Evolutionary conservation across 2,113 vertebrate genomes (phyloP).

Genomic region (Picathartes gymnocephalus): DNA sequence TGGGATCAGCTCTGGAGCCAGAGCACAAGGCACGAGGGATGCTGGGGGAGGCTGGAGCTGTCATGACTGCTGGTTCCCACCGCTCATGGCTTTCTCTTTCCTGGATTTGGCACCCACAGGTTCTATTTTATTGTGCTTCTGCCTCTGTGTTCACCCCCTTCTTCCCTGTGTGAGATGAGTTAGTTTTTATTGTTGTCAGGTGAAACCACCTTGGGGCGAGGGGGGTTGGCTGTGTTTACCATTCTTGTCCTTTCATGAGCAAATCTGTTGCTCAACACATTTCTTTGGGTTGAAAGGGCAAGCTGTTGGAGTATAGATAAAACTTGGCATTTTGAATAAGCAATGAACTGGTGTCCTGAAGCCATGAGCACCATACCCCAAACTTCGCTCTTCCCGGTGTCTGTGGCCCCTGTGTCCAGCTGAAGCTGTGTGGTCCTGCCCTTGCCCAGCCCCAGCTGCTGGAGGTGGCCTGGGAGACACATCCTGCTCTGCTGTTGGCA

Average conservation of each 20-base stretch:
- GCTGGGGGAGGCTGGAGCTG: background rate
- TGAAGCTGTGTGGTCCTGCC: background rate
- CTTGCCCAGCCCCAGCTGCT: background rate
- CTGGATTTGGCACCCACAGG: background rate
- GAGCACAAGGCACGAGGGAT: background rate
- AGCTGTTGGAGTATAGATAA: fast-evolving
- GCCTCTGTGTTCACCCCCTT: background rate
- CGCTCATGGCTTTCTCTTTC: background rate
- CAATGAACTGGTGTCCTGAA: background rate
- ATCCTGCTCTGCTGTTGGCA: fast-evolving
- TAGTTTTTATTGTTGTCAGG: background rate
- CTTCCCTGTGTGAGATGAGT: background rate
- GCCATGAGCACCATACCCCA: fast-evolving
- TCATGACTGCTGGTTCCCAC: background rate
- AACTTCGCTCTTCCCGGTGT: background rate
- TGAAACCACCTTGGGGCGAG: background rate
- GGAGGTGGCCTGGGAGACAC: background rate
- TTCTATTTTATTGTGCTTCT: background rate
- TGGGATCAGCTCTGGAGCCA: background rate
- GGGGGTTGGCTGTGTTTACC: background rate
- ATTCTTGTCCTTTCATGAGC: background rate
- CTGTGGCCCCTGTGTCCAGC: background rate
- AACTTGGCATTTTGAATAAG: background rate
- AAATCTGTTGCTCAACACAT: background rate
- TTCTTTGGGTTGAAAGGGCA: background rate